phyloP scores from a whole-genome alignment of 2,113 vertebrate genomes.

The Raja brachyura region DNA sequence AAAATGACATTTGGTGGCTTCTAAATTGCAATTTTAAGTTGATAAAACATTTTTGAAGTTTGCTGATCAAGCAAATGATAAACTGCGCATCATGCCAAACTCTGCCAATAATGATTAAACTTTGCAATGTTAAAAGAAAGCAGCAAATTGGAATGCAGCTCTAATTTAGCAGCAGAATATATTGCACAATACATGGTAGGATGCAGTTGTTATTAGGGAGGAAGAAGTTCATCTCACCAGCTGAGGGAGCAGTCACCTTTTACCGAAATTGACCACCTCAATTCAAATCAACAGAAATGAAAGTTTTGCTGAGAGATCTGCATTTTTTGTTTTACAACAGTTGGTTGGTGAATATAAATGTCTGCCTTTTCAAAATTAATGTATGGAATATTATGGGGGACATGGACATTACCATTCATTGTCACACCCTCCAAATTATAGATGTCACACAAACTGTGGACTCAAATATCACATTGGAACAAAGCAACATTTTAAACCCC shows the following conservation, averaged over 20 bases:
- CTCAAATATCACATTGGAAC: not conserved
- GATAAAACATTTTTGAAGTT: not conserved
- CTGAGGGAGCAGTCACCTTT: not conserved
- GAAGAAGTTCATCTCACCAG: not conserved
- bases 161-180: not conserved
- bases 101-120: not conserved
- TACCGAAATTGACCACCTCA: not conserved
- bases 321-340: not conserved
- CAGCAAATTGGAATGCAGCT: not conserved
- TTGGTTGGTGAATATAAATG: not conserved
- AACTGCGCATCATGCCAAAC: not conserved
- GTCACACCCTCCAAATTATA: not conserved
- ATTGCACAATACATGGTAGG: not conserved
- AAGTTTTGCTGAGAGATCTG: not conserved
- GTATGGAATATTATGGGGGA: not conserved
- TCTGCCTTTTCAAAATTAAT: not conserved
- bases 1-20: not conserved
- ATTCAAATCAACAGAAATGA: not conserved
- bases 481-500: not conserved
- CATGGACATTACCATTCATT: not conserved
- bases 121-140: not conserved
- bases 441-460: not conserved
- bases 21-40: constrained; percentile 1
- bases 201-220: not conserved
- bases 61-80: not conserved